Percentiles rank a stretch among this genome's conserved stretches.
These are phyloP conservation scores for Aphrophora alni DNA, from an alignment of 2,888 invertebrate genomes.

Conservation along the genomic window DNA sequence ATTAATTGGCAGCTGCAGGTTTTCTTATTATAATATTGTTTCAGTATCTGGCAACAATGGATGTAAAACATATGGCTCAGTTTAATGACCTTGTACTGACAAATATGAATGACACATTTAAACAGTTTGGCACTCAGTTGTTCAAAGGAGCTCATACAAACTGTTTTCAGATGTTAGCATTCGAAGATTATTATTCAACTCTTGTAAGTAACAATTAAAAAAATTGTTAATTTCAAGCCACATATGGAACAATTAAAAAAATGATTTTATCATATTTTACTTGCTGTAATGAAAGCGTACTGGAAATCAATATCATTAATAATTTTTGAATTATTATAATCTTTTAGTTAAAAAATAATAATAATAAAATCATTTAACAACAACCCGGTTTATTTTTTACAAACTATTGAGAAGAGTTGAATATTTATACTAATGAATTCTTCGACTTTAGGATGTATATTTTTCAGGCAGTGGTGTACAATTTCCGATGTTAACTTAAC, in stretches of 20 bases:
- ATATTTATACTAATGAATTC: no score
- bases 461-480: no score
- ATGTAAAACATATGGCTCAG: slow-evolving; percentile 9
- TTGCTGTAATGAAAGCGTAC: no score
- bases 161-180: background rate
- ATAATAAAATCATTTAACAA: no score
- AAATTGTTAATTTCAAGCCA: background rate
- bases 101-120: slow-evolving; percentile 9
- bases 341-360: no score
- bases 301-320: no score
- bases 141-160: background rate
- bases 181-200: background rate
- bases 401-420: no score
- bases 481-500: no score
- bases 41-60: background rate
- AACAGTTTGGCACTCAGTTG: slow-evolving; percentile 1
- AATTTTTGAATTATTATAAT: no score
- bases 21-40: slow-evolving; percentile 2
- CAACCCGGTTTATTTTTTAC: no score
- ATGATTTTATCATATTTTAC: no score
- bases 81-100: slow-evolving; percentile 6
- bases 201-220: background rate
- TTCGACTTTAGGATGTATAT: no score
- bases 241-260: background rate
- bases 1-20: background rate